A percentile compares a stretch with the other conserved stretches of the same genome.
Evolutionary conservation across 2,113 vertebrate species (phyloP).

Genomic region (Ornithorhynchus anatinus): DNA sequence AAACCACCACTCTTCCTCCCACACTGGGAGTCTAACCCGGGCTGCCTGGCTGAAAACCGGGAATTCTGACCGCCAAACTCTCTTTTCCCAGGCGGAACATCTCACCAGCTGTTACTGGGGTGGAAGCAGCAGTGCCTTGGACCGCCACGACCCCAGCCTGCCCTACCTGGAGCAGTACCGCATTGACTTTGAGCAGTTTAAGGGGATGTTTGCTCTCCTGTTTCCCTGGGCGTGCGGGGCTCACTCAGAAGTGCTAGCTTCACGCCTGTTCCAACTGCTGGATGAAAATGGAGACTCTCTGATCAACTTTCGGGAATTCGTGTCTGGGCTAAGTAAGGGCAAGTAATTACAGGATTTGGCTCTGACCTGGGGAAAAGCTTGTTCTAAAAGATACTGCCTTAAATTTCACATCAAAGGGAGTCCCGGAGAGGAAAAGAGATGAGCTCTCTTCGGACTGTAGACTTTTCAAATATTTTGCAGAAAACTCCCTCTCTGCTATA

Average conservation of each 20-base stretch:
- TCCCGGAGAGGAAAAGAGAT: no score
- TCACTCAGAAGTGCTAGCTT: constrained; percentile 85
- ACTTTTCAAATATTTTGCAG: no score
- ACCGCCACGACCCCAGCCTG: constrained; percentile 95
- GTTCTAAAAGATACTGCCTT: no score
- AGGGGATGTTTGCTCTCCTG: constrained; percentile 88
- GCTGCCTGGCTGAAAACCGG: no score
- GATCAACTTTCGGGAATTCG: constrained; percentile 96
- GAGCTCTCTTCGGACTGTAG: no score
- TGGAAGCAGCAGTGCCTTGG: constrained; percentile 87
- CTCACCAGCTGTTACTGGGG: constrained; percentile 99
- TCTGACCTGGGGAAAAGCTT: accelerated
- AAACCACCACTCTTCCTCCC: no score
- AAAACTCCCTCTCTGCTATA: no score
- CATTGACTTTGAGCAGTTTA: constrained; percentile 95
- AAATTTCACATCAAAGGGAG: no score
- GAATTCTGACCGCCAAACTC: background rate
- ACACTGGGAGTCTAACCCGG: no score
- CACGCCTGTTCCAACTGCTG: constrained; percentile 87
- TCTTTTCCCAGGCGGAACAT: constrained; percentile 84
- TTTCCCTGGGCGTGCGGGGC: constrained; percentile 91
- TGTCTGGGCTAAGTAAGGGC: constrained; percentile 87
- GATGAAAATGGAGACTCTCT: constrained; percentile 92
- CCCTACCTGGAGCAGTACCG: constrained; percentile 98
- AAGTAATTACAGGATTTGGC: background rate